Base-by-base conservation (phyloP, 2,113 vertebrate genomes). In the Heptranchias perlo region DNA sequence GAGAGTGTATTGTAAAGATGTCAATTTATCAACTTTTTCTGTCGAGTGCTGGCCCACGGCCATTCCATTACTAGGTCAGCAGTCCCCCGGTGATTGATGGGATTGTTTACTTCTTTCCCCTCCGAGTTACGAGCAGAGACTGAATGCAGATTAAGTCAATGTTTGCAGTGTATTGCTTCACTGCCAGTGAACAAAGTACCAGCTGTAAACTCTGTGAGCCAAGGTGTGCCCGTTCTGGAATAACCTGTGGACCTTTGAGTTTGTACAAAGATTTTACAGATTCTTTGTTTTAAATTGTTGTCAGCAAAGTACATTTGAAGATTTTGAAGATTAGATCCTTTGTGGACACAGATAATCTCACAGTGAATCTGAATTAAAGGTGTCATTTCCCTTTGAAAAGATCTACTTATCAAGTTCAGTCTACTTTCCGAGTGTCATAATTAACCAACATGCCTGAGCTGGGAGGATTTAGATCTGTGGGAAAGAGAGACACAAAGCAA, bases 61-160 rank as follows among this genome's bases (percentile, higher is more conserved):
- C 96, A 91, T 1, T 54, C 96, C 96, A 95, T 96, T 96, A 89
- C 96, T 96, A 76, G 65, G 96, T 96, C 96, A 47, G 91, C 18
- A 47, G 89, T 62, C 18, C 96, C 96, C 93, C 10, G 82, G 54
- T 96, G 97, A 97, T 97, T 95, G 96, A 96, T 97, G 96, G 96
- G 28, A 62, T 96, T 97, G 95, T 96, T 97, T 97, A 97, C 97
- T 94, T 67, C 89, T 96, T 96, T 94, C 96, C 52, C 84, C 14
- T 93, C 52, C 3, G 10, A 47, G 94, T 39, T 96, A 96, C 96
- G 58, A 95, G 96, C n/a, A 96, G 96, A 96, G 96, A 64, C 84
- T 2, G 91, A 96, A 89, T 96, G 76, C 92, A 91, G 96, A 96
- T 97, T 96, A 95, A 96, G 97, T 97, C 96, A 97, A 96, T 49